These are phyloP conservation scores for Pyrgus malvae DNA, from an alignment of 2,888 invertebrate species.

Conservation along the genomic window DNA sequence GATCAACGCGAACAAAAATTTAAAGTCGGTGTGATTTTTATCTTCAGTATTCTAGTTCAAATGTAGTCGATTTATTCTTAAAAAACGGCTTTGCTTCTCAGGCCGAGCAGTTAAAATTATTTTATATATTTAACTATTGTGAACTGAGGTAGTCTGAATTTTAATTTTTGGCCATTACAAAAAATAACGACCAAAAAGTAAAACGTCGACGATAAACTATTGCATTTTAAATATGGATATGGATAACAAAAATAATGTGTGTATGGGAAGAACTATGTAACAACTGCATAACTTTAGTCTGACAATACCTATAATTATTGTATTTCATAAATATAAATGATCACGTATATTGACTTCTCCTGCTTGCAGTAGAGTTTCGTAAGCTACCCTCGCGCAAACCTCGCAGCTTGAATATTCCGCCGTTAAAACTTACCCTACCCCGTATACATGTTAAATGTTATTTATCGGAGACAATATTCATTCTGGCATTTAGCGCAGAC, in stretches of 20 bases:
- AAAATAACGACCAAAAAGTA: conserved; percentile 32
- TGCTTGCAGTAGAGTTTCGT: conserved; percentile 31
- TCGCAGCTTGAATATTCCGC: conserved; percentile 28
- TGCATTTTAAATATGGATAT: conserved; percentile 79
- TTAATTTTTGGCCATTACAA: conserved; percentile 32
- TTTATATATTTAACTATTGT: conserved; percentile 74
- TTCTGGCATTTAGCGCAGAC: conserved; percentile 17
- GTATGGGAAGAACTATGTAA: conserved; percentile 77
- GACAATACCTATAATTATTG: conserved; percentile 66
- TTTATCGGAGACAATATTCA: conserved; percentile 32
- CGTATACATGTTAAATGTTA: conserved; percentile 40
- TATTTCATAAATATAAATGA: conserved; percentile 49
- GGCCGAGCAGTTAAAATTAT: conserved; percentile 70
- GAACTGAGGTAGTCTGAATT: conserved; percentile 51
- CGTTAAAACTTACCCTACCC: conserved; percentile 37
- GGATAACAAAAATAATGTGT: conserved; percentile 76
- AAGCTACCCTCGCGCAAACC: neutral
- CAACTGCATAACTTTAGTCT: conserved; percentile 71
- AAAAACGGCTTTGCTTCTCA: conserved; percentile 50
- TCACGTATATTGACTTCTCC: conserved; percentile 47
- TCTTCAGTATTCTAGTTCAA: conserved; percentile 35
- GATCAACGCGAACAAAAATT: conserved; percentile 29
- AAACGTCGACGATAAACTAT: conserved; percentile 60
- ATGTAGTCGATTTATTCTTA: conserved; percentile 64
- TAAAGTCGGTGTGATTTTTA: conserved; percentile 39